Percentiles rank a stretch among this genome's conserved stretches.
These are phyloP conservation scores for Benthosema pterotum DNA, from an alignment of 2,797 vertebrate species.

Conservation along the genomic window DNA sequence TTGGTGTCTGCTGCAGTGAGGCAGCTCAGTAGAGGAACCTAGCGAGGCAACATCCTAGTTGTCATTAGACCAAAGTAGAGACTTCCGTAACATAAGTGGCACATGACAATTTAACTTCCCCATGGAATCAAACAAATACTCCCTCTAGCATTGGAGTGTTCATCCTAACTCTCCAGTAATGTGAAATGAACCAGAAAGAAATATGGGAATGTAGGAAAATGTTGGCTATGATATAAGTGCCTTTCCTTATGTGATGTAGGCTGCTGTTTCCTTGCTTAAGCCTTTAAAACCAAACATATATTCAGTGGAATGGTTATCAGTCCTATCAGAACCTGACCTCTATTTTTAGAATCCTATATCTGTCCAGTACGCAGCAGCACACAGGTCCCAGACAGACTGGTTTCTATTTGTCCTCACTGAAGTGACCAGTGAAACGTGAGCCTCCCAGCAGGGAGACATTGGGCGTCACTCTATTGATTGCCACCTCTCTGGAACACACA, in stretches of 20 bases:
- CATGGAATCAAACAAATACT: neutral
- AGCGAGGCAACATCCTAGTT: constrained; percentile 40
- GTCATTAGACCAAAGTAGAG: constrained; percentile 35
- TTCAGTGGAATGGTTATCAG: constrained; percentile 10
- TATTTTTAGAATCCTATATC: constrained; percentile 37
- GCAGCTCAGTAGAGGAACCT: constrained; percentile 15
- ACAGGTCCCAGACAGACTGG: constrained; percentile 26
- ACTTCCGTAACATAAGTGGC: constrained; percentile 30
- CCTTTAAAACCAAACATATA: neutral
- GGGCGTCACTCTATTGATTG: constrained; percentile 54
- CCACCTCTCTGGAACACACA: constrained; percentile 30
- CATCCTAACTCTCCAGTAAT: too few species aligned
- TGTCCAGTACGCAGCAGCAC: constrained; percentile 12
- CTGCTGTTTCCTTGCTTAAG: neutral
- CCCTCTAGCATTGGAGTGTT: too few species aligned
- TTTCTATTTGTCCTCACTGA: constrained; percentile 31
- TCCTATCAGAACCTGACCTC: constrained; percentile 20
- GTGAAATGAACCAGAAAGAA: too few species aligned
- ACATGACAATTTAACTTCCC: neutral
- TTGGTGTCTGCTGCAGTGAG: neutral
- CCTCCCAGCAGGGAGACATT: constrained; percentile 25
- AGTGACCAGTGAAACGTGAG: constrained; percentile 35
- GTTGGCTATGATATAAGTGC: too few species aligned
- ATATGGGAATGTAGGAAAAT: too few species aligned
- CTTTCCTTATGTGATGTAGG: too few species aligned